Evolutionary conservation across 2,113 vertebrate genomes (phyloP).

Genomic region (Plectropomus leopardus): DNA sequence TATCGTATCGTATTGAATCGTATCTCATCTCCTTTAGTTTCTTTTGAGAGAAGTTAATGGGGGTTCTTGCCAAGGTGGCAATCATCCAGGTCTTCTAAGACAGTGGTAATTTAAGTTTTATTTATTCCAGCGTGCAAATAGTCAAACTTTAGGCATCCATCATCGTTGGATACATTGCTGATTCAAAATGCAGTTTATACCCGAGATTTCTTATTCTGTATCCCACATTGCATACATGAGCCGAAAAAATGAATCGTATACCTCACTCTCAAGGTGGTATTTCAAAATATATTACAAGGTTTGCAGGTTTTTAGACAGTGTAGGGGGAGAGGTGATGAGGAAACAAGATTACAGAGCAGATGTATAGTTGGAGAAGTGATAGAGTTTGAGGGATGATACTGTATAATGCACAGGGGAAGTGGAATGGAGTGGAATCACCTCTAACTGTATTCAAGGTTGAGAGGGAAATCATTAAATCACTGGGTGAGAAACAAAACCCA

Average conservation of each 20-base stretch:
- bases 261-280: neutral
- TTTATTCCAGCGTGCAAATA: neutral
- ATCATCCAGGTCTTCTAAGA: neutral
- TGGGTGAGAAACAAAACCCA: slow-evolving; percentile 6
- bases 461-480: slow-evolving; percentile 37
- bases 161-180: neutral
- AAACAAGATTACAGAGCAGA: slow-evolving; percentile 10
- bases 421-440: neutral
- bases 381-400: slow-evolving; percentile 6
- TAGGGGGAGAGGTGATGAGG: neutral
- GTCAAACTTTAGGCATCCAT: neutral
- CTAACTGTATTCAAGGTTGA: slow-evolving; percentile 24
- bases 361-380: slow-evolving; percentile 12
- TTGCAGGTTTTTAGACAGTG: slow-evolving; percentile 2
- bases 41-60: neutral
- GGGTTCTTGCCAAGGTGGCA: neutral
- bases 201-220: too few relatives aligned
- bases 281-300: neutral
- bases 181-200: neutral
- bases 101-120: neutral
- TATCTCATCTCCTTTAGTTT: neutral
- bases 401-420: neutral
- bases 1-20: too few relatives aligned
- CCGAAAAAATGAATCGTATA: neutral
- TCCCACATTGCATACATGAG: neutral